A percentile compares a stretch with the other conserved stretches of the same genome.
These are phyloP conservation scores for Lamprologus lemairii DNA, from an alignment of 2,113 vertebrate genomes.

Conservation along the genomic window DNA sequence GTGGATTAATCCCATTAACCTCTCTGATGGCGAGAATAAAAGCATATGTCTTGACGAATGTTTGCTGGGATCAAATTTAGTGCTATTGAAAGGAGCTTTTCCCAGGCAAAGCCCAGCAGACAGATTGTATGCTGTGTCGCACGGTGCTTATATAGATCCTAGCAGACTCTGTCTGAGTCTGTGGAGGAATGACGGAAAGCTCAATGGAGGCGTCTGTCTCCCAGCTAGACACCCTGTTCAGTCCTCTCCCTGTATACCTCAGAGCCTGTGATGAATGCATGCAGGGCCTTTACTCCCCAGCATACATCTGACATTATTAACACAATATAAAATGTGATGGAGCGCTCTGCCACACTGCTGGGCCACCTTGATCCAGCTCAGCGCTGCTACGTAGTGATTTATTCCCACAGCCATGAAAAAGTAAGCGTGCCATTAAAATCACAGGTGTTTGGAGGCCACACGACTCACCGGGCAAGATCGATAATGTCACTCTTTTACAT, in stretches of 20 bases:
- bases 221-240: constrained; percentile 33
- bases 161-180: constrained; percentile 43
- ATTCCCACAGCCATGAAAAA: constrained; percentile 67
- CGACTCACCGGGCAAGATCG: constrained; percentile 55
- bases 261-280: constrained; percentile 56
- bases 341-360: constrained; percentile 44
- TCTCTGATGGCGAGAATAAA: constrained; percentile 57
- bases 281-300: constrained; percentile 23
- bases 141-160: constrained; percentile 67
- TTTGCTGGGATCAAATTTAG: constrained; percentile 57
- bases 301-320: constrained; percentile 72
- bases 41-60: constrained; percentile 63
- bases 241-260: constrained; percentile 32
- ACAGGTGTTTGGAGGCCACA: constrained; percentile 65
- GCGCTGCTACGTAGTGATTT: constrained; percentile 55
- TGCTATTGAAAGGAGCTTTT: constrained; percentile 52
- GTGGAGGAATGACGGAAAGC: constrained; percentile 66
- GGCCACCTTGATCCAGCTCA: constrained; percentile 13
- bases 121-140: constrained; percentile 49
- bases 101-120: constrained; percentile 46
- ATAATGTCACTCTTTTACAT: constrained; percentile 72
- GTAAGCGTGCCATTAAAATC: constrained; percentile 72
- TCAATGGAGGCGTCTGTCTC: constrained; percentile 65
- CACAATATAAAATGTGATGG: constrained; percentile 73
- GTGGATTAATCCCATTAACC: constrained; percentile 65